Base-by-base conservation (phyloP, 1,140 invertebrate genomes). In the Lutraria rhynchaena region DNA sequence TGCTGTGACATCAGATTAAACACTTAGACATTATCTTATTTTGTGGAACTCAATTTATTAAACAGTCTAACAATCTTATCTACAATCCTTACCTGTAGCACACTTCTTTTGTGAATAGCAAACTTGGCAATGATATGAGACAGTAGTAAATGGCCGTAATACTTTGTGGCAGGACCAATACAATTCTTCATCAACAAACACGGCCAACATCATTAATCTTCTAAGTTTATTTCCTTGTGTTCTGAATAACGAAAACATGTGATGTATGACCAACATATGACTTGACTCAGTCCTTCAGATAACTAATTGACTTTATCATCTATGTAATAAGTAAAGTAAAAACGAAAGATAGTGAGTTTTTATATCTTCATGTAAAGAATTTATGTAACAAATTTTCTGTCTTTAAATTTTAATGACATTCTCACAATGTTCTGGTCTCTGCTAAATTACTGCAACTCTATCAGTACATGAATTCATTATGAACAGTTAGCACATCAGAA, bases 81-180 rank as follows among this genome's bases (percentile, higher is more conserved):
- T n/a, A n/a, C n/a, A n/a, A n/a, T n/a, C n/a, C 37, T 41, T 60
- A 93, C 95, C 95, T 99, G 98, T 5, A 99, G 92, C 0, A 99
- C 97, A 84, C 99, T 99, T 86, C 97, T 95, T 87, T 98, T 98
- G 92, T 99, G 97, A 86, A 99, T 99, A 15, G 98, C 97, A 93
- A 99, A 98, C 91, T 99, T 99, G 2, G 98, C 97, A 80, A 99
- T 99, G 83, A 99, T 99, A 87, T 99, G 98, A 85, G 97, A 96
- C 0, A 99, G 94, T 17, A 99, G 93, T n/a, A 99, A 93, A 92
- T 99, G 98, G 0, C 98, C 98, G 91, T 99, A 98, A 91, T 99
- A 99, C 89, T 98, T 95, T 0, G 98, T 98, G 0, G 97, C 97
- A 0, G 98, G 97, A 92, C 99, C 98, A 0, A 99, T 97, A 90